Evolutionary conservation across 1,140 invertebrate species (phyloP).

Genomic region (Sarcophaga bullata): DNA sequence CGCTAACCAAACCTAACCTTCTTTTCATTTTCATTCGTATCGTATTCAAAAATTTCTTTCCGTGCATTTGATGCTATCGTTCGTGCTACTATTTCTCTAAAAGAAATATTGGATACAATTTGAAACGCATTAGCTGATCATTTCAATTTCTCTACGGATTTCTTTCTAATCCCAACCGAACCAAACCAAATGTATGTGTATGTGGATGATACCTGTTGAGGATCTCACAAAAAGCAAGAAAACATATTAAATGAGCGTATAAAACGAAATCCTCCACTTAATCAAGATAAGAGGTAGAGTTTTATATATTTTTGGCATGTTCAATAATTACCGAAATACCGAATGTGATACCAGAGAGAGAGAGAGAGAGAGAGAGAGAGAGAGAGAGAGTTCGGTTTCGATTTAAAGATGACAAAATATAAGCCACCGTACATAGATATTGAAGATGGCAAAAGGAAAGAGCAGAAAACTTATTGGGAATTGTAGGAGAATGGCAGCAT

Average conservation of each 20-base stretch:
- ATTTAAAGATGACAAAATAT: background rate
- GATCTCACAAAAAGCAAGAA: too few species aligned
- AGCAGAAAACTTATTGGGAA: too few species aligned
- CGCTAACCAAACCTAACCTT: too few species aligned
- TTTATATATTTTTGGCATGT: background rate
- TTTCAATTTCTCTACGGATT: background rate
- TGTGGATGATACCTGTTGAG: too few species aligned
- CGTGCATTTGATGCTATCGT: too few species aligned
- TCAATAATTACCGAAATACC: background rate
- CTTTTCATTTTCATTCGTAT: too few species aligned
- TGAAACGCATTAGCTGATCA: constrained; percentile 4
- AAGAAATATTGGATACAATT: constrained; percentile 8
- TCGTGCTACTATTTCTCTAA: too few species aligned
- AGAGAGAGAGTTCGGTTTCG: background rate
- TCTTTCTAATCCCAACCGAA: background rate
- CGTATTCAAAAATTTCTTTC: too few species aligned
- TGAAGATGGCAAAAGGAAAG: background rate
- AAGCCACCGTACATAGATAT: background rate
- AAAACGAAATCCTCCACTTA: background rate
- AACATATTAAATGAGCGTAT: too few species aligned
- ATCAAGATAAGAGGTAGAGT: background rate
- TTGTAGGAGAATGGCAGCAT: background rate
- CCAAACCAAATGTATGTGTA: background rate
- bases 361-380: too few species aligned
- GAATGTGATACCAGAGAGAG: background rate